phyloP scores from a whole-genome alignment of 2,888 invertebrate genomes.

The Hololepta plana region DNA sequence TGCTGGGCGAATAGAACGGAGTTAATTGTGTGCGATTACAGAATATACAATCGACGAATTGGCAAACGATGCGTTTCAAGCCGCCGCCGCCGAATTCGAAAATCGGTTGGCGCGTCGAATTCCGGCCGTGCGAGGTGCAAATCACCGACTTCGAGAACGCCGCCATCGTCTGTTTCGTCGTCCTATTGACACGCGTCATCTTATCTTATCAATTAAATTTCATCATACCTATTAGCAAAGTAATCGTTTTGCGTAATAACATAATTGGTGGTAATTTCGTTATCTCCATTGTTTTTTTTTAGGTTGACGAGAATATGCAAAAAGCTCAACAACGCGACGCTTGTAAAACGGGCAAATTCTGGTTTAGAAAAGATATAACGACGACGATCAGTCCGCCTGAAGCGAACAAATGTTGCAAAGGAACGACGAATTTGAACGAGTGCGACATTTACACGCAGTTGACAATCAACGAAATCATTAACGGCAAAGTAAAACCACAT shows the following conservation, averaged over 20 bases:
- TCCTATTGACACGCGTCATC: constrained; percentile 89
- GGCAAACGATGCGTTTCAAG: constrained; percentile 99
- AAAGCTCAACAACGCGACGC: constrained; percentile 87
- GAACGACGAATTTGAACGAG: constrained; percentile 13
- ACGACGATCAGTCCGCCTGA: constrained; percentile 30
- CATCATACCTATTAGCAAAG: constrained; percentile 91
- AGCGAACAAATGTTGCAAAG: constrained; percentile 23
- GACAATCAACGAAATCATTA: constrained; percentile 93
- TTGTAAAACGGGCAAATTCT: constrained; percentile 67
- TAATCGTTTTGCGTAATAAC: constrained; percentile 19
- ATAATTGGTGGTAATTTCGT: no score
- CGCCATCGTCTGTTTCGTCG: constrained; percentile 94
- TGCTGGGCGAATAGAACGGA: no score
- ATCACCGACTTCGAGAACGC: constrained; percentile 99
- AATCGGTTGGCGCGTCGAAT: constrained; percentile 99
- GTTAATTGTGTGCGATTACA: constrained; percentile 29
- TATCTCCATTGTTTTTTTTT: constrained; percentile 16
- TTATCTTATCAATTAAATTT: constrained; percentile 91
- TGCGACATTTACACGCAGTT: constrained; percentile 51
- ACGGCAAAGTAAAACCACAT: constrained; percentile 54
- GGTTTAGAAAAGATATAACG: constrained; percentile 74
- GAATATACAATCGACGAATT: constrained; percentile 98
- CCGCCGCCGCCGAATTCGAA: constrained; percentile 90
- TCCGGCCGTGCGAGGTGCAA: constrained; percentile 96
- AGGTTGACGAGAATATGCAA: constrained; percentile 91